Evolutionary conservation across 1,140 invertebrate genomes (phyloP).

Genomic region (Drosophila ercepeae): DNA sequence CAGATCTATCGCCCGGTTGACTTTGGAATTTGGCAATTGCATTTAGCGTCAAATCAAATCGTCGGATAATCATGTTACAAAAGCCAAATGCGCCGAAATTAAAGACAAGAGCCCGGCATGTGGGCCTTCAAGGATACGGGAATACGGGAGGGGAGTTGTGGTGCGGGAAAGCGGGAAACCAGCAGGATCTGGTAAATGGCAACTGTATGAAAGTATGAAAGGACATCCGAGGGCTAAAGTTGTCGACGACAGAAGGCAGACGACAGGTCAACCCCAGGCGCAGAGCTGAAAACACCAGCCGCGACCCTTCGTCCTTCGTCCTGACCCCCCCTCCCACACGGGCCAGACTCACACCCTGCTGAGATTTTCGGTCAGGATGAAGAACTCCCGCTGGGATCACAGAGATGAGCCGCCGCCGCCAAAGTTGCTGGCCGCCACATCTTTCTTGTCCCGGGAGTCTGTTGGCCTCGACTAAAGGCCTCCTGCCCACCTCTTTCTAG

Average conservation of each 20-base stretch:
- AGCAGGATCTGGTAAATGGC: conserved; percentile 14
- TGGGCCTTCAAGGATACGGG: conserved; percentile 25
- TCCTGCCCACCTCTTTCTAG: neutral
- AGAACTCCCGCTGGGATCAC: conserved; percentile 79
- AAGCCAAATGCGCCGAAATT: conserved; percentile 81
- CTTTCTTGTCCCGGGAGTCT: conserved; percentile 11
- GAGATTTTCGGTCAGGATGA: conserved; percentile 68
- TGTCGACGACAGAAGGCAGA: conserved; percentile 36
- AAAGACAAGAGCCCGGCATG: conserved; percentile 71
- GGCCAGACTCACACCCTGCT: conserved; percentile 39
- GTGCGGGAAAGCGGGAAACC: neutral
- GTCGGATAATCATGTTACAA: conserved; percentile 83
- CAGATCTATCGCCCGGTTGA: conserved; percentile 43
- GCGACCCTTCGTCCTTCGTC: conserved; percentile 24
- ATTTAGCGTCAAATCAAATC: conserved; percentile 84
- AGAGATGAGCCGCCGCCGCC: conserved; percentile 69
- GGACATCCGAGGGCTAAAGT: conserved; percentile 25
- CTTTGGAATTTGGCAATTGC: conserved; percentile 80
- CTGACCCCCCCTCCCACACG: neutral
- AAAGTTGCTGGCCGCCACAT: conserved; percentile 26
- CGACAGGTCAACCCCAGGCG: conserved; percentile 52
- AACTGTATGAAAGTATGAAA: conserved; percentile 14
- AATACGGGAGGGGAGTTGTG: neutral
- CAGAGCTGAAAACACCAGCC: conserved; percentile 51
- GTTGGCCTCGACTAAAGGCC: conserved; percentile 37